Evolutionary conservation across 2,888 invertebrate species (phyloP).

Genomic region (Erebia epiphron): DNA sequence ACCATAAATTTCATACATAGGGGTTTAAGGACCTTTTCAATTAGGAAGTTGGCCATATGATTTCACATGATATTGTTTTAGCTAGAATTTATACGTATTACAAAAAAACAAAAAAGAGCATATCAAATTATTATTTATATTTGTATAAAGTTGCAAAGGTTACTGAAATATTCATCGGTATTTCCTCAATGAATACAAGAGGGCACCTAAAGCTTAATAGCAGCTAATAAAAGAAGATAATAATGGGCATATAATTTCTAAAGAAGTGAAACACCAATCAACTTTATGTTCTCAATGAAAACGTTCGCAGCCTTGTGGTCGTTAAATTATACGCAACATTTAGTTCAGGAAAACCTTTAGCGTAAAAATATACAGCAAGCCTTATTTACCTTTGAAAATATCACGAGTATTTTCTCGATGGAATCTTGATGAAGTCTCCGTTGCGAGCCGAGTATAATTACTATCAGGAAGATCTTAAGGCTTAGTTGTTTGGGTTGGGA

Average conservation of each 20-base stretch:
- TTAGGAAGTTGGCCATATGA: too few species aligned
- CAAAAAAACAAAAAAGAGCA: too few species aligned
- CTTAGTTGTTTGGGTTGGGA: not conserved
- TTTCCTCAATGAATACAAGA: not conserved
- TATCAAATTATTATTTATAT: slow-evolving; percentile 16
- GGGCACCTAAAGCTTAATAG: not conserved
- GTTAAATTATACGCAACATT: slow-evolving; percentile 43
- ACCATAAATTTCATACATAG: too few species aligned
- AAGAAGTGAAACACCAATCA: slow-evolving; percentile 31
- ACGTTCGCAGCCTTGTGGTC: slow-evolving; percentile 27
- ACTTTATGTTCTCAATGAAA: slow-evolving; percentile 28
- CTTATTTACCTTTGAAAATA: slow-evolving; percentile 19
- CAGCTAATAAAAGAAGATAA: slow-evolving; percentile 8
- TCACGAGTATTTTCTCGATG: slow-evolving; percentile 11
- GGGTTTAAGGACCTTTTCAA: too few species aligned
- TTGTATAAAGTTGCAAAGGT: not conserved
- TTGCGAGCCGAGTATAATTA: not conserved
- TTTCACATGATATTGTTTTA: too few species aligned
- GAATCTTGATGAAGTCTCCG: slow-evolving; percentile 5
- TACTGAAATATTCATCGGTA: not conserved
- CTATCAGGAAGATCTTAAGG: not conserved
- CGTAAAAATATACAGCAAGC: slow-evolving; percentile 26
- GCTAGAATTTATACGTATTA: too few species aligned
- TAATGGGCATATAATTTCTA: slow-evolving; percentile 20
- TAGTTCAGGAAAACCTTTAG: slow-evolving; percentile 27